Evolutionary conservation across 2,888 invertebrate genomes (phyloP).

Genomic region (Diadromus collaris): DNA sequence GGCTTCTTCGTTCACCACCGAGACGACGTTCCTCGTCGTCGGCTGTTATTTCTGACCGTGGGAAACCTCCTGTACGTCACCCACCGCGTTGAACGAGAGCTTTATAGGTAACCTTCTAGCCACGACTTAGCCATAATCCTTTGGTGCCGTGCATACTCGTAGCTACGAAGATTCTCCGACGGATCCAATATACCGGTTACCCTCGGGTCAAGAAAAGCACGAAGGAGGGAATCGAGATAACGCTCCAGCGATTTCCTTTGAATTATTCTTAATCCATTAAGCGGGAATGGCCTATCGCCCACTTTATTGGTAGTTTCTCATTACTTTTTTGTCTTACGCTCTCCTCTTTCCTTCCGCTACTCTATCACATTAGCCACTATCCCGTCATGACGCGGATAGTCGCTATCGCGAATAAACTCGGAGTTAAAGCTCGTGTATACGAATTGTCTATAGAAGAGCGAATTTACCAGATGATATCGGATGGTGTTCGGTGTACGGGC

Average conservation of each 20-base stretch:
- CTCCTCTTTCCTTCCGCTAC: background rate
- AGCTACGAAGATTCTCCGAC: background rate
- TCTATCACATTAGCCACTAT: background rate
- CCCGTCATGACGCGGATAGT: background rate
- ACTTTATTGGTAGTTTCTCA: conserved; percentile 3
- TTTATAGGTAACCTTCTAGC: conserved; percentile 15
- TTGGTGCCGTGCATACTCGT: conserved; percentile 3
- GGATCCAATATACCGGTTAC: conserved; percentile 4
- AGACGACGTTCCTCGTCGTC: conserved; percentile 1
- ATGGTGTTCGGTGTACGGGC: conserved; percentile 18
- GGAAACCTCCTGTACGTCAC: conserved; percentile 28
- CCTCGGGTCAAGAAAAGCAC: conserved; percentile 4
- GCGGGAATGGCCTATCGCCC: background rate
- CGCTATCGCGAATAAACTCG: conserved; percentile 13
- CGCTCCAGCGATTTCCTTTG: conserved; percentile 4
- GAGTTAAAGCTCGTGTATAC: conserved; percentile 1
- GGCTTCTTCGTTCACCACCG: background rate
- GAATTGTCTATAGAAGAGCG: conserved; percentile 20
- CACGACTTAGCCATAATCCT: conserved; percentile 34
- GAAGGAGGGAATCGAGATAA: background rate
- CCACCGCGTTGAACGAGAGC: conserved; percentile 9
- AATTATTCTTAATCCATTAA: conserved; percentile 33
- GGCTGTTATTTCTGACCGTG: conserved; percentile 23
- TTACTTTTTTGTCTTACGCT: background rate
- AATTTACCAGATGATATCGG: conserved; percentile 21